Evolutionary conservation across 2,113 vertebrate genomes (phyloP).

Genomic region (Chunga burmeisteri): DNA sequence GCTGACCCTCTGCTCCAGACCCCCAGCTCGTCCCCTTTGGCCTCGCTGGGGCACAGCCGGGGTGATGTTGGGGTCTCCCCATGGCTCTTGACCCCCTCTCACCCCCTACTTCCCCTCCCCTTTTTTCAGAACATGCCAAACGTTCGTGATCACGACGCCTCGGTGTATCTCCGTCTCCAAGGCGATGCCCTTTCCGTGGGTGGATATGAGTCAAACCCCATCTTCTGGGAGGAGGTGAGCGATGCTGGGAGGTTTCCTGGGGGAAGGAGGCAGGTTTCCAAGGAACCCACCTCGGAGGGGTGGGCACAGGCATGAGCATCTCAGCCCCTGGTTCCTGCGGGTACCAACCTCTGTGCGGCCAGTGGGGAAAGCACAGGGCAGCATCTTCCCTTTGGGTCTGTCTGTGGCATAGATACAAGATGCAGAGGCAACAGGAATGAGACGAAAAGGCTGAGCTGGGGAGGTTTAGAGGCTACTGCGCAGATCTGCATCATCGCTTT

Average conservation of each 20-base stretch:
- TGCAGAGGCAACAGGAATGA: not conserved
- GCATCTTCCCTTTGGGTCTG: not conserved
- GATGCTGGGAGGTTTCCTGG: not conserved
- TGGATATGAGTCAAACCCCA: conserved; percentile 92
- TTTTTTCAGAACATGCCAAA: conserved; percentile 93
- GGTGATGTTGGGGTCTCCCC: not conserved
- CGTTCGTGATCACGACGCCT: conserved; percentile 94
- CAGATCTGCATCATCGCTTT: not conserved
- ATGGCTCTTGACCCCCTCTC: accelerated
- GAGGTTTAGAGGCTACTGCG: not conserved
- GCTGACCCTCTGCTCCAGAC: not conserved
- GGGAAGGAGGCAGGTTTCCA: not conserved
- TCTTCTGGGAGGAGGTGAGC: conserved; percentile 96
- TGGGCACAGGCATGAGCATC: accelerated
- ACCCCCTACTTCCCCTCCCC: not conserved
- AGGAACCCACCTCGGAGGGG: not conserved
- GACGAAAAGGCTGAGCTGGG: not conserved
- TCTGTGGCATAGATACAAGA: accelerated
- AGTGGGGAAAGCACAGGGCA: not conserved
- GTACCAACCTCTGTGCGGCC: not conserved
- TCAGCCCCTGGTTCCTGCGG: accelerated
- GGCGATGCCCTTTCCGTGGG: conserved; percentile 97
- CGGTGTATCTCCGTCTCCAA: conserved; percentile 96
- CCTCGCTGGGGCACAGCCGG: accelerated
- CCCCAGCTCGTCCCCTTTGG: not conserved